Base-by-base conservation (phyloP, 2,797 vertebrate species). In the Arvicola amphibius region DNA sequence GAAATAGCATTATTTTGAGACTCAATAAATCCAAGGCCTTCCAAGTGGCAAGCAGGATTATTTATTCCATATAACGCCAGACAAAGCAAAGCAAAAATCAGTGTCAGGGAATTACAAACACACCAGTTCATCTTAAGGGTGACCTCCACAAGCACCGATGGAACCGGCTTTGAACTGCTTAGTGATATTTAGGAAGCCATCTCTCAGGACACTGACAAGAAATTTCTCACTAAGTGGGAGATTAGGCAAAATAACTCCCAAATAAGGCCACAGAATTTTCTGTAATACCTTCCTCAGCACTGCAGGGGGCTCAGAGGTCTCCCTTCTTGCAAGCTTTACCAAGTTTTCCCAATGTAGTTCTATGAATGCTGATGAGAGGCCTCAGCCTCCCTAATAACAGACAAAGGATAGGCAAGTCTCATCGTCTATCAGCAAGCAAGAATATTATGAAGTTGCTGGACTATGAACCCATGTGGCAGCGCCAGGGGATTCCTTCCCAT, bases 181-280 rank as follows among this genome's bases (percentile, higher is more conserved):
- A 46, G n/a, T 94, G 83, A 78, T 89, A 96, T 95, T 96, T 96
- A 90, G 69, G 96, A 88, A 59, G 85, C 91, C 94, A 96, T 96
- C 94, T 94, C 51, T 96, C 90, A 96, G 78, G 56, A 86, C 74
- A 37, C 76, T 34, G 67, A 77, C 37, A 94, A 91, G 79, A 94
- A 95, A 92, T 56, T 96, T 34, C 86, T 86, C 27, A 85, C 48
- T 93, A 84, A 84, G 48, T 84, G 63, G 73, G 67, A 96, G 90
- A 95, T 87, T 86, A 94, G 73, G 53, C 43, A 91, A 94, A 94
- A 94, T 88, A 51, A 87, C 69, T 95, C 96, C 78, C 53, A 96
- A 96, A 27, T 48, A 77, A 71, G 83, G 79, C 92, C 25, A 76
- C 14, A 77, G 74, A 95, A 71, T 76, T 63, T 73, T 51, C 93